Evolutionary conservation across 2,888 invertebrate species (phyloP).

Genomic region (Scrobipalpa atriplicella): DNA sequence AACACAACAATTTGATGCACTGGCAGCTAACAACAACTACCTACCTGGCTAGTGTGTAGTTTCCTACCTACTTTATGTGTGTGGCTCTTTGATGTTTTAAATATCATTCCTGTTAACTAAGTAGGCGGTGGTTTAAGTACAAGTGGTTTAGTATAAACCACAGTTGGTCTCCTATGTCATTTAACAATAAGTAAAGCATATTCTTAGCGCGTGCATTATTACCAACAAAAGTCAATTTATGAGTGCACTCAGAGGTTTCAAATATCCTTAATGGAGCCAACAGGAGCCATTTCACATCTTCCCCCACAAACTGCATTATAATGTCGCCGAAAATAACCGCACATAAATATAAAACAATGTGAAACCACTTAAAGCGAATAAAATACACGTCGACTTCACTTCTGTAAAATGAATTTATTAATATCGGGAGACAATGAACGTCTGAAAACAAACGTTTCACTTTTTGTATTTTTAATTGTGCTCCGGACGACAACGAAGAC

Average conservation of each 20-base stretch:
- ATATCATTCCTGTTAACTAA: not conserved
- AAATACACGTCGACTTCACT: conserved; percentile 81
- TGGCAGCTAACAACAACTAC: not conserved
- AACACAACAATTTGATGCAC: too few species aligned
- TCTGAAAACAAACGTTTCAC: conserved; percentile 79
- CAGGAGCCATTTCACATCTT: conserved; percentile 78
- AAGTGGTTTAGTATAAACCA: not conserved
- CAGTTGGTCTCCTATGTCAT: conserved; percentile 22
- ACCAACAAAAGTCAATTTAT: conserved; percentile 79
- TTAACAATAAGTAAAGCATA: conserved; percentile 61
- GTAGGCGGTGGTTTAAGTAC: not conserved
- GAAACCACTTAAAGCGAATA: conserved; percentile 83
- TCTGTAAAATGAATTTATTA: conserved; percentile 83
- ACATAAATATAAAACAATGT: conserved; percentile 83
- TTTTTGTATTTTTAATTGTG: conserved; percentile 83
- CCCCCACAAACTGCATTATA: conserved; percentile 82
- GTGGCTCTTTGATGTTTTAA: not conserved
- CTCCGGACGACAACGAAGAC: conserved; percentile 77
- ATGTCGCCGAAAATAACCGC: conserved; percentile 81
- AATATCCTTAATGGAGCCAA: conserved; percentile 81
- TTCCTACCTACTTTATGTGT: too few species aligned
- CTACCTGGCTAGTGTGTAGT: not conserved
- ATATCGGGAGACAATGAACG: conserved; percentile 83
- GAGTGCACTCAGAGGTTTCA: conserved; percentile 80
- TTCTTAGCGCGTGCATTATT: conserved; percentile 69